Conservation (phyloP, 2,113 vertebrate genomes). For the Atherinomorus stipes region DNA sequence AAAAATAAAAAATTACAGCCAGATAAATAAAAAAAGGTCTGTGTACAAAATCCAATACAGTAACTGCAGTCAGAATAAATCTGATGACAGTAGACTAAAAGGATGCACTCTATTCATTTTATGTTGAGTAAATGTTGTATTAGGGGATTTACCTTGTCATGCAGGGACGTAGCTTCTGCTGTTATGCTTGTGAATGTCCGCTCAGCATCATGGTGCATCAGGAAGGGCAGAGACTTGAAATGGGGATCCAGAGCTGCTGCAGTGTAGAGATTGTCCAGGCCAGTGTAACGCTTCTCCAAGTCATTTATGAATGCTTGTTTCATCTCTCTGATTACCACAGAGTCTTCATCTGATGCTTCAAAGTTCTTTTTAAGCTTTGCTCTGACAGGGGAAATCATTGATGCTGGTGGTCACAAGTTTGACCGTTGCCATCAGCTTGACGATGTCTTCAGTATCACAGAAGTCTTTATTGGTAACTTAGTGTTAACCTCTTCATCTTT, state of each 20-base stretch:
- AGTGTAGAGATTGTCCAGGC: conserved; percentile 5
- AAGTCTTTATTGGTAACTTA: background rate
- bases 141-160: no score
- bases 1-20: no score
- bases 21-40: background rate
- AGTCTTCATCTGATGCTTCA: no score
- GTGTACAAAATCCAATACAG: background rate
- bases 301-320: conserved; percentile 7
- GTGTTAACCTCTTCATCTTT: conserved; percentile 5
- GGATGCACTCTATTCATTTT: no score
- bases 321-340: background rate
- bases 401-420: conserved; percentile 3
- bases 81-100: background rate
- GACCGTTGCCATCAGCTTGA: background rate
- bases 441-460: background rate
- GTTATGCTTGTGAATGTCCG: no score
- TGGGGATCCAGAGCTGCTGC: conserved; percentile 6
- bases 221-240: no score
- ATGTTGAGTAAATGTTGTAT: no score
- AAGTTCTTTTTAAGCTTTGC: no score
- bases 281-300: background rate
- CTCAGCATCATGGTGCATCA: no score
- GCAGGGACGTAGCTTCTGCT: no score
- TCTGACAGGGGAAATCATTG: no score
- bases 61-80: conserved; percentile 14